Evolutionary conservation across 2,113 vertebrate species (phyloP).

Genomic region (Drymodes brunneopygia): DNA sequence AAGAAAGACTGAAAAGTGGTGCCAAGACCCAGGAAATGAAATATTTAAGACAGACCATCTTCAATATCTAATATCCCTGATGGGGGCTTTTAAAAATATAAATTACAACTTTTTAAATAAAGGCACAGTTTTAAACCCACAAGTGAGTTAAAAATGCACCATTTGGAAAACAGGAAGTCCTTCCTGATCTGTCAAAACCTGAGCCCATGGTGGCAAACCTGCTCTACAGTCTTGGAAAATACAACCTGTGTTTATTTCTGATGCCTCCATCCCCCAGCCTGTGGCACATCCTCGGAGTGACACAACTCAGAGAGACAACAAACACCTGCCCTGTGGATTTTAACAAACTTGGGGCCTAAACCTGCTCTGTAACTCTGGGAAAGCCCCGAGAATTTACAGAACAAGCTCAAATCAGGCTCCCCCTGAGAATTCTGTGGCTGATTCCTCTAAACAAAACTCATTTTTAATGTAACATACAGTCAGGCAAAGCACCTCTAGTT

Average conservation of each 20-base stretch:
- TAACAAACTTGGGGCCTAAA: background rate
- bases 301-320: background rate
- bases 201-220: background rate
- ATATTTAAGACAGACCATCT: background rate
- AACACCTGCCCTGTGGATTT: background rate
- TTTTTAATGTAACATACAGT: background rate
- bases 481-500: background rate
- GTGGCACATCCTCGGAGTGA: background rate
- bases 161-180: background rate
- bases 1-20: background rate
- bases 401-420: background rate
- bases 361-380: background rate
- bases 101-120: background rate
- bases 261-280: background rate
- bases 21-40: background rate
- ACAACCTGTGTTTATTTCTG: background rate
- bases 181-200: background rate
- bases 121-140: background rate
- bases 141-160: background rate
- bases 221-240: background rate
- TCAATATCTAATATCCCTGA: background rate
- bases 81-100: background rate
- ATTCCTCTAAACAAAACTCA: background rate
- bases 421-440: background rate
- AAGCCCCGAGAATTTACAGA: background rate